phyloP scores from a whole-genome alignment of 2,888 invertebrate species.

The Meta bourneti region DNA sequence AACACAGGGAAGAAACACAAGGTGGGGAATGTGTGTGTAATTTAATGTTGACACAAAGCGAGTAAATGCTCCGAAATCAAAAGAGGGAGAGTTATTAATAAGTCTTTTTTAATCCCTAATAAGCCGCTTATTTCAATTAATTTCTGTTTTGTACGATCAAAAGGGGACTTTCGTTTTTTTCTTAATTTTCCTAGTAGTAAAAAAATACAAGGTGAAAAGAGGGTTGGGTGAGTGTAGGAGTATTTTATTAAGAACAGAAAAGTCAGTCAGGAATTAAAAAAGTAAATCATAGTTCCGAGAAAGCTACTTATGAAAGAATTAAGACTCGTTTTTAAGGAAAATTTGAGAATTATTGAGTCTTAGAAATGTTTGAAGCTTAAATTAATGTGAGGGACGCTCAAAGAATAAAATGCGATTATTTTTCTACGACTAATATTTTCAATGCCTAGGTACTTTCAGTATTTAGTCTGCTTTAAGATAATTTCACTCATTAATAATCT shows the following conservation, averaged over 20 bases:
- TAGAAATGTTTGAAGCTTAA: too few relatives aligned
- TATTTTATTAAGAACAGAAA: background rate
- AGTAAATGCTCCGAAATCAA: slow-evolving; percentile 2
- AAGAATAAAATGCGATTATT: too few relatives aligned
- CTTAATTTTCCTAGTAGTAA: background rate
- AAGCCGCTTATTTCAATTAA: slow-evolving; percentile 47
- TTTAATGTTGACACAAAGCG: slow-evolving; percentile 50
- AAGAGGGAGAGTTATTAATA: slow-evolving; percentile 19
- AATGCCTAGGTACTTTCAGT: too few relatives aligned
- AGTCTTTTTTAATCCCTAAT: slow-evolving; percentile 33
- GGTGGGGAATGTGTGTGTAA: background rate
- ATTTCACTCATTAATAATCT: too few relatives aligned
- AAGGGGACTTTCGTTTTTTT: background rate
- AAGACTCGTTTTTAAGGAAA: background rate
- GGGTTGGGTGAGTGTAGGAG: background rate
- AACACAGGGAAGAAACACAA: background rate
- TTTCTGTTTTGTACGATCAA: background rate
- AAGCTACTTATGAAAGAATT: background rate
- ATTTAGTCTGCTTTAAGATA: too few relatives aligned
- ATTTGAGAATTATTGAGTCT: background rate
- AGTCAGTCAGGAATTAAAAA: background rate
- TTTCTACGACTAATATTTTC: too few relatives aligned
- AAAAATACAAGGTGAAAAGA: too few relatives aligned
- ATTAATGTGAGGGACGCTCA: too few relatives aligned
- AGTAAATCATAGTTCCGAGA: background rate